Base-by-base conservation (phyloP, 2,888 invertebrate species). In the Melangyna quadrimaculata region DNA sequence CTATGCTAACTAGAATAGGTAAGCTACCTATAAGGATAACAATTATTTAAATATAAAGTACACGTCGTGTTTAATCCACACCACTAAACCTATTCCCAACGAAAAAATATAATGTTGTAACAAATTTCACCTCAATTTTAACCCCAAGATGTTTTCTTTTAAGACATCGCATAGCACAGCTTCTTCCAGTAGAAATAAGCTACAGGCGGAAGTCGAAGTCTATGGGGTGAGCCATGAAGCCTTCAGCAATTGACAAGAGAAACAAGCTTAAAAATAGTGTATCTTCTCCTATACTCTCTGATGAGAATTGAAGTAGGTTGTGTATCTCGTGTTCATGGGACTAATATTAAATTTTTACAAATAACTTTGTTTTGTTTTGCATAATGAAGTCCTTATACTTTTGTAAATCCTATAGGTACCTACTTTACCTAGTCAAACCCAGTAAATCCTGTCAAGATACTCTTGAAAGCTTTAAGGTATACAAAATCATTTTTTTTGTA, bases 301-400 rank as follows among this genome's bases (percentile, higher is more conserved):
- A 35, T 63, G 63, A 61, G 59, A 69, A 69, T 73, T 51, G 61
- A 2, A 32, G 24, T 40, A n/a, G 51, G 12, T 2, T 57, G 29
- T 22, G 0, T 24, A n/a, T 45, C 43, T 24, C 37, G 2, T 67
- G 32, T 51, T 53, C 17, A 32, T 19, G 67, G 72, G 53, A 71
- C 45, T 5, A 48, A 77, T 67, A 17, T 59, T 67, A 75, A 71
- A 65, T 65, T 81, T 77, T 72, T 24, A 71, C 82, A 82, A 82
- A 82, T 82, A 67, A 77, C 57, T 71, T 78, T 73, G 63, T 69
- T 78, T 73, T 73, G 40, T 70, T 78, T 78, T 73, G 77, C 82
- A 78, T 82, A 82, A 82, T 78, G 57, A 78, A 69, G 27, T 73
- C 40, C 63, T 67, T 37, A n/a, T n/a, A 43, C n/a, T 17, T 24